phyloP scores from a whole-genome alignment of 2,888 invertebrate genomes.

The Glyphotaelius pellucidus region DNA sequence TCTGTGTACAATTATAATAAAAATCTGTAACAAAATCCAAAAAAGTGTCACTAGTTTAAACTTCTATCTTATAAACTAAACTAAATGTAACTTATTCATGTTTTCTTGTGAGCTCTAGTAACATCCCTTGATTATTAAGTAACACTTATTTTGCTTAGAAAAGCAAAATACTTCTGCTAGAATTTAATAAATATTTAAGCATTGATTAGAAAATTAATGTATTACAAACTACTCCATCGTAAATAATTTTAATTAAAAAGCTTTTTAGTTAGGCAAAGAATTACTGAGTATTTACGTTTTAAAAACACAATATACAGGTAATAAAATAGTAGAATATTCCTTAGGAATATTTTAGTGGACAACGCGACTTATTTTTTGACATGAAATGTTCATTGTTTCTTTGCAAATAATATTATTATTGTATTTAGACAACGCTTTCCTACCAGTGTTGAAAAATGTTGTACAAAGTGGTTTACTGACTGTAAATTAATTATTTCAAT shows the following conservation, averaged over 20 bases:
- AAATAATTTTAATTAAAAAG: neutral
- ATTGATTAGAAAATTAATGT: neutral
- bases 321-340: neutral
- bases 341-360: slow-evolving; percentile 11
- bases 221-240: neutral
- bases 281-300: neutral
- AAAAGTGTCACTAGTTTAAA: neutral
- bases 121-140: neutral
- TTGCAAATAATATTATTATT: slow-evolving; percentile 15
- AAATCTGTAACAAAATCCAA: neutral
- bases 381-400: neutral
- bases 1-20: neutral
- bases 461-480: slow-evolving; percentile 60
- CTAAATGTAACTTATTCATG: neutral
- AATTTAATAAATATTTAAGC: neutral
- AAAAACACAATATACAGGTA: neutral
- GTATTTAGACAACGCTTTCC: slow-evolving; percentile 29
- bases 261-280: slow-evolving; percentile 24
- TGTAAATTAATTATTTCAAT: slow-evolving; percentile 65
- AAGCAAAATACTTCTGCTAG: neutral
- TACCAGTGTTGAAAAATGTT: slow-evolving; percentile 45
- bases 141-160: neutral
- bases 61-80: neutral
- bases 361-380: neutral
- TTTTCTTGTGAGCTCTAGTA: neutral